A percentile compares a stretch with the other conserved stretches of the same genome.
Evolutionary conservation across 1,140 invertebrate genomes (phyloP).

Genomic region (Cydia splendana): DNA sequence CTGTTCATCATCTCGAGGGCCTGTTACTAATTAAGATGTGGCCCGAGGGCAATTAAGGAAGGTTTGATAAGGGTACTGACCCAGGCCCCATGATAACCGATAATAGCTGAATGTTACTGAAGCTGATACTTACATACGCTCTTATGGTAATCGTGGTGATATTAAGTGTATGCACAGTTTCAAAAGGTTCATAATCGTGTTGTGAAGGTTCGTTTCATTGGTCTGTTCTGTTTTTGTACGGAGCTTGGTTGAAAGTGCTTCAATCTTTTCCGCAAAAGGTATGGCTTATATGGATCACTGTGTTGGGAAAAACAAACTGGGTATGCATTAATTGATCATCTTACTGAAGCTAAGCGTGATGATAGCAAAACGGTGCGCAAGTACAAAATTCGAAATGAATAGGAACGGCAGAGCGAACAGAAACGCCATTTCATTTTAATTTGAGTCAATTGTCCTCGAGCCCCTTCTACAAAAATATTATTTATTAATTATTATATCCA

Average conservation of each 20-base stretch:
- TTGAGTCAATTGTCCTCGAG: too few species aligned
- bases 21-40: constrained; percentile 3
- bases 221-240: neutral
- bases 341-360: too few species aligned
- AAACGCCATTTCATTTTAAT: too few species aligned
- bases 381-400: too few species aligned
- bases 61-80: constrained; percentile 20
- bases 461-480: too few species aligned
- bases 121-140: neutral
- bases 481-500: too few species aligned
- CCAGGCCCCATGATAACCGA: neutral
- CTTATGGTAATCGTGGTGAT: neutral
- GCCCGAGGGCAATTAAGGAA: constrained; percentile 10
- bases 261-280: too few species aligned
- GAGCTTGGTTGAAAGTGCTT: neutral
- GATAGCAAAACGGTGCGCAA: too few species aligned
- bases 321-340: too few species aligned
- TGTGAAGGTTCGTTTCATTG: neutral
- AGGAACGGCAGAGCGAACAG: too few species aligned
- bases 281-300: too few species aligned
- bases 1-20: neutral
- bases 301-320: too few species aligned
- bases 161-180: neutral
- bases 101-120: neutral
- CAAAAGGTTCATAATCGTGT: constrained; percentile 20